phyloP scores from a whole-genome alignment of 2,797 vertebrate species.

The Glyptemys insculpta region DNA sequence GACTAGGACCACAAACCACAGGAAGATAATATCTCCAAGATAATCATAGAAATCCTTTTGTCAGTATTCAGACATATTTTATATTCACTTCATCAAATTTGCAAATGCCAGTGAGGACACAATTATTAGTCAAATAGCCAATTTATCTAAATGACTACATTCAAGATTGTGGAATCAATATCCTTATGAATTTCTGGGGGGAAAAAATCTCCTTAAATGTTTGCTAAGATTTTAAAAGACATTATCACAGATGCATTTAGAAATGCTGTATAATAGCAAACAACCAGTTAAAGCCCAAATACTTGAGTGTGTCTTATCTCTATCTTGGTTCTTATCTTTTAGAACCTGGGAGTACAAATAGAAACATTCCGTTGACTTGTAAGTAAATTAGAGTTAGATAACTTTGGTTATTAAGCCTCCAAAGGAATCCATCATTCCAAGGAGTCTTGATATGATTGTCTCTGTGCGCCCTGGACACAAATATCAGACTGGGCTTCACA shows the following conservation, averaged over 20 bases:
- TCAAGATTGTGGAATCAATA: neutral
- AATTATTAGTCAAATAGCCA: conserved; percentile 15
- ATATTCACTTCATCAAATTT: neutral
- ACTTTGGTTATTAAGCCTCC: conserved; percentile 12
- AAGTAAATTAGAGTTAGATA: conserved; percentile 29
- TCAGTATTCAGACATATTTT: neutral
- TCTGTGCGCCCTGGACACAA: neutral
- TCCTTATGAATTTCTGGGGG: neutral
- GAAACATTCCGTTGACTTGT: conserved; percentile 22
- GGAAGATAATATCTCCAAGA: neutral
- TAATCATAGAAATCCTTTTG: neutral
- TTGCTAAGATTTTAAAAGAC: neutral
- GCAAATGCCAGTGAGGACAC: neutral
- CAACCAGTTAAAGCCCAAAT: conserved; percentile 53
- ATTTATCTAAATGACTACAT: neutral
- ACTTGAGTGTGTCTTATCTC: conserved; percentile 48
- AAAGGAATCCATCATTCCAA: conserved; percentile 16
- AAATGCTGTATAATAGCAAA: conserved; percentile 36
- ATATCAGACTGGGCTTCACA: neutral
- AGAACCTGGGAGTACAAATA: conserved; percentile 49
- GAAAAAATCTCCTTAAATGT: conserved; percentile 16
- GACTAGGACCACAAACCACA: neutral
- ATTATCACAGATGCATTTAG: neutral
- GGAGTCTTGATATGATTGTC: conserved; percentile 15
- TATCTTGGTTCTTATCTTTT: conserved; percentile 47